These are phyloP conservation scores for Hydrophis major DNA, from an alignment of 2,797 vertebrate species.

Conservation along the genomic window DNA sequence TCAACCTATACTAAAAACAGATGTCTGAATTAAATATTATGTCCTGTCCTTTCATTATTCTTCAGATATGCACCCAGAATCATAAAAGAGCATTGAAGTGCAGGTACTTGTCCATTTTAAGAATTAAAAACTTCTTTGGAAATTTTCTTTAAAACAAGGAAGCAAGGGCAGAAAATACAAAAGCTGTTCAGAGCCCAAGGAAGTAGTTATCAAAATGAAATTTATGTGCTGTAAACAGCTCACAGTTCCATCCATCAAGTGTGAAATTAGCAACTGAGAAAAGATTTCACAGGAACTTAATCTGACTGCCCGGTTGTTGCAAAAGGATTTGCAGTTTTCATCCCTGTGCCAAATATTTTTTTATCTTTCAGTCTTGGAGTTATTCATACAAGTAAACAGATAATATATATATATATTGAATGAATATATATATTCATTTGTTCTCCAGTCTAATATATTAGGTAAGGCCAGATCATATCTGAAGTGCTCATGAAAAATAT, in stretches of 20 bases:
- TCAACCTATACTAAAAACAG: neutral
- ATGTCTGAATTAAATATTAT: neutral
- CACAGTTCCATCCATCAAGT: conserved; percentile 47
- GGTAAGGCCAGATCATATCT: neutral
- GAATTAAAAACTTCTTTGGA: conserved; percentile 30
- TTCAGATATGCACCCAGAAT: conserved; percentile 29
- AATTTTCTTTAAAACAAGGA: conserved; percentile 24
- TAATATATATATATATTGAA: conserved; percentile 49
- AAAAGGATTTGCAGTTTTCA: conserved; percentile 39
- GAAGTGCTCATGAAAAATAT: neutral
- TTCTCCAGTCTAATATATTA: neutral
- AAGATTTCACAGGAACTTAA: conserved; percentile 62
- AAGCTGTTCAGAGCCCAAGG: conserved; percentile 38
- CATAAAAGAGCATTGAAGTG: conserved; percentile 26
- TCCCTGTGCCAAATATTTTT: conserved; percentile 55
- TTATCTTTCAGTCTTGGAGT: conserved; percentile 52
- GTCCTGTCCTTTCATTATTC: neutral
- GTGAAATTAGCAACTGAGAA: conserved; percentile 64
- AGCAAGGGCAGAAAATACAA: conserved; percentile 12
- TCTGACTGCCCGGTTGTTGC: conserved; percentile 26
- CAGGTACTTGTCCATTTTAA: conserved; percentile 32
- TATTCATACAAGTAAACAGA: conserved; percentile 52
- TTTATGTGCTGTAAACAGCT: conserved; percentile 45
- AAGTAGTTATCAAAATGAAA: conserved; percentile 54
- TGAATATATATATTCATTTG: conserved; percentile 15